phyloP scores from a whole-genome alignment of 2,888 invertebrate species.

The Amphipyra tragopoginis region DNA sequence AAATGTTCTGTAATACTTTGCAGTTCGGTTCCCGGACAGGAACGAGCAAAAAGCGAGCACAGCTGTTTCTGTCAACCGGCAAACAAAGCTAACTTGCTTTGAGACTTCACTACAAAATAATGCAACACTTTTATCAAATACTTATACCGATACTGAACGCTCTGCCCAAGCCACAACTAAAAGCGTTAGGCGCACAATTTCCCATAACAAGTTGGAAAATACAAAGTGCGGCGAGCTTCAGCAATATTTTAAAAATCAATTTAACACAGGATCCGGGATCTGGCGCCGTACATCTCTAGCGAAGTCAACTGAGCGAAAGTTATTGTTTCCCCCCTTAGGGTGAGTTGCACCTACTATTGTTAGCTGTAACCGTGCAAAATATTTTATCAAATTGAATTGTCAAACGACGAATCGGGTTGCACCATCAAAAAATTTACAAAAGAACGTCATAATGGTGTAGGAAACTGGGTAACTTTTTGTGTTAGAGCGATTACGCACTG shows the following conservation, averaged over 20 bases:
- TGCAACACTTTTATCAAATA: constrained; percentile 12
- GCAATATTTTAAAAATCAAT: constrained; percentile 64
- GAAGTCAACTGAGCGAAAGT: constrained; percentile 61
- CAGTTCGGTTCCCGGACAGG: no score
- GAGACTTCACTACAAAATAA: not conserved
- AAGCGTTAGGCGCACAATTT: constrained; percentile 45
- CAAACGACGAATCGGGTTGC: no score
- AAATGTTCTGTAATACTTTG: no score
- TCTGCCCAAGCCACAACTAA: constrained; percentile 7
- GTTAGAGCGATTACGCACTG: no score
- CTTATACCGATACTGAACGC: not conserved
- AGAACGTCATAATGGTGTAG: no score
- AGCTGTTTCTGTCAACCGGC: no score
- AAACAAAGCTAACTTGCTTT: no score
- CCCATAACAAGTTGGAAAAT: constrained; percentile 50
- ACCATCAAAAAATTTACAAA: no score
- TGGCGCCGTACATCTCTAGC: constrained; percentile 45
- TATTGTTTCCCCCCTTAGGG: constrained; percentile 51
- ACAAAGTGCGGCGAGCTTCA: constrained; percentile 42
- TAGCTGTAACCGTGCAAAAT: no score
- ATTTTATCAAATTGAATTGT: no score
- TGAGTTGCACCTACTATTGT: no score
- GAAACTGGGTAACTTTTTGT: no score
- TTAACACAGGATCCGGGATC: constrained; percentile 44
- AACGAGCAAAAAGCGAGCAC: not conserved